Percentiles rank a stretch among this genome's conserved stretches.
These are phyloP conservation scores for Protonibea diacanthus DNA, from an alignment of 2,797 vertebrate genomes.

Conservation along the genomic window DNA sequence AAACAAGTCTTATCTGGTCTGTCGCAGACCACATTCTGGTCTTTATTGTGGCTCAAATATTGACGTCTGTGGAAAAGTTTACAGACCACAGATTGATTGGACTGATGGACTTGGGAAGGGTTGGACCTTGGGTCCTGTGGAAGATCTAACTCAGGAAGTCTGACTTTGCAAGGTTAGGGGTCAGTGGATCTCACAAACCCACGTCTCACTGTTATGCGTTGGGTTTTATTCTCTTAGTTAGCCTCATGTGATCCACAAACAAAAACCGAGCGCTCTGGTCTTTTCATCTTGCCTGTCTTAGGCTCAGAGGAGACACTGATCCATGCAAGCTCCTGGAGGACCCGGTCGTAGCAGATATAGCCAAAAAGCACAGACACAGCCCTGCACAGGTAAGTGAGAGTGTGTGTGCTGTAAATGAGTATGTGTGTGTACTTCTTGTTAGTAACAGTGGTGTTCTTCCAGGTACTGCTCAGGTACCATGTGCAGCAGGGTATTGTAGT, in stretches of 20 bases:
- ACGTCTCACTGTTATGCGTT: not conserved
- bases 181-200: not conserved
- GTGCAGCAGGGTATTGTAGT: constrained; percentile 83
- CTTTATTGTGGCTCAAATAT: too few relatives aligned
- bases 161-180: not conserved
- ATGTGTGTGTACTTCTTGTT: not conserved
- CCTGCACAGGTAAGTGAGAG: constrained; percentile 80
- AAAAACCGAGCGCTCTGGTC: not conserved
- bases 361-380: constrained; percentile 74
- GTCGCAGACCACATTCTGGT: too few relatives aligned
- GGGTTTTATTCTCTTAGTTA: not conserved
- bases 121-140: too few relatives aligned
- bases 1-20: too few relatives aligned
- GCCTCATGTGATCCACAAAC: not conserved
- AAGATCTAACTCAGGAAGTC: not conserved
- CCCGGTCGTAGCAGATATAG: constrained; percentile 75
- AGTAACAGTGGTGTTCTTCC: not conserved
- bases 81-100: too few relatives aligned
- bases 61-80: too few relatives aligned
- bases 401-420: not conserved
- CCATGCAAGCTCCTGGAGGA: constrained; percentile 80
- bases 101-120: too few relatives aligned
- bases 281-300: not conserved
- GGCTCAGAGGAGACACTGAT: constrained; percentile 75
- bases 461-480: constrained; percentile 85